Conservation (phyloP, 2,888 invertebrate species). For the Cephus pygmeus region DNA sequence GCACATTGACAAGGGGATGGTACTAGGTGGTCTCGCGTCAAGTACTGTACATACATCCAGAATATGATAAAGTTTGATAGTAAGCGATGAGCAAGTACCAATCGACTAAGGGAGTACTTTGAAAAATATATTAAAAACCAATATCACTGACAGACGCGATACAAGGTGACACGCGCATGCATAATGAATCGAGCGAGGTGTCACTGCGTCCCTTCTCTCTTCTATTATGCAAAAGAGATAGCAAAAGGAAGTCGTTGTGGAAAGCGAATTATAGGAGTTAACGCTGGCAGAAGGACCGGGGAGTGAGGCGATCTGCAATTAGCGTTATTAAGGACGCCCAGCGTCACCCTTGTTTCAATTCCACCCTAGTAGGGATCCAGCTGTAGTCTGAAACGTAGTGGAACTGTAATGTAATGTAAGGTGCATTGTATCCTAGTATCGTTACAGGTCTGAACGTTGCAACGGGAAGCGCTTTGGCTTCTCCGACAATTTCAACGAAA, state of each 20-base stretch:
- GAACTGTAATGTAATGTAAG: background rate
- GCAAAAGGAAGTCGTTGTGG: background rate
- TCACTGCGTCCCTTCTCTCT: background rate
- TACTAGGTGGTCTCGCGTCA: background rate
- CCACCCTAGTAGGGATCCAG: background rate
- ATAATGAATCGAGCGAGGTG: background rate
- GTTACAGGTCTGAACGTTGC: background rate
- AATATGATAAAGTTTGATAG: background rate
- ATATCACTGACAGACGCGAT: background rate
- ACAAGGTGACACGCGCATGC: background rate
- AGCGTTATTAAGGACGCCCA: slow-evolving; percentile 41
- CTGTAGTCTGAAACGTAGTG: background rate
- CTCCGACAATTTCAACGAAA: background rate
- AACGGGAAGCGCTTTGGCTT: background rate
- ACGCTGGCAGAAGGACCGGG: slow-evolving; percentile 17
- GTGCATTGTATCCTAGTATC: background rate
- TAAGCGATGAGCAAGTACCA: background rate
- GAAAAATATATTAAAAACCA: too few relatives aligned
- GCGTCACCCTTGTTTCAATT: slow-evolving; percentile 28
- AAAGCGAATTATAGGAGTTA: slow-evolving; percentile 34
- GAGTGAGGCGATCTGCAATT: slow-evolving; percentile 35
- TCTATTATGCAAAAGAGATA: background rate
- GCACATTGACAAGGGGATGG: background rate
- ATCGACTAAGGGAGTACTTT: too few relatives aligned
- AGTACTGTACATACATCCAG: background rate